Evolutionary conservation across 2,113 vertebrate genomes (phyloP).

Genomic region (Polypterus bichir): DNA sequence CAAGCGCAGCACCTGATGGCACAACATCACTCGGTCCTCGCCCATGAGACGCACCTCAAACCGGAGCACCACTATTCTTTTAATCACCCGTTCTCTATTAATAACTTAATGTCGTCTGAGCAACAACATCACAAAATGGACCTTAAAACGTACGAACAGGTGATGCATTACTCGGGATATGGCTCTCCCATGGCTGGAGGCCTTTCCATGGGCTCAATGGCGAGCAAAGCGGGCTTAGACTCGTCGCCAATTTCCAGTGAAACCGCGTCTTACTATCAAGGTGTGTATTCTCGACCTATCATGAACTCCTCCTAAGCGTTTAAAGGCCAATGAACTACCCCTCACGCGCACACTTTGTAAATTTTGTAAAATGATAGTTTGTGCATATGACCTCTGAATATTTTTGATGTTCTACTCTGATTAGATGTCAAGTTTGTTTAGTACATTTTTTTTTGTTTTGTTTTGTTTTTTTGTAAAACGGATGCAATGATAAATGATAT

Average conservation of each 20-base stretch:
- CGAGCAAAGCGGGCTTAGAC: slow-evolving; percentile 83
- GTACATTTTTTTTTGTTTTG: slow-evolving; percentile 25
- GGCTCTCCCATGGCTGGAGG: slow-evolving; percentile 83
- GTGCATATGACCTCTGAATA: slow-evolving; percentile 49
- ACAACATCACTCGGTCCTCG: slow-evolving; percentile 70
- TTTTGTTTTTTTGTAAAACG: slow-evolving; percentile 49
- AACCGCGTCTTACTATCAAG: slow-evolving; percentile 83
- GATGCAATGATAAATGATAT: slow-evolving; percentile 39
- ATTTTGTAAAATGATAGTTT: slow-evolving; percentile 56
- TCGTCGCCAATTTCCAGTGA: slow-evolving; percentile 73
- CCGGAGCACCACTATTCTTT: slow-evolving; percentile 96
- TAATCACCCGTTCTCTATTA: slow-evolving; percentile 97
- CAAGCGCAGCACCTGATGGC: slow-evolving; percentile 75
- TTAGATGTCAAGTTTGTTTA: slow-evolving; percentile 62
- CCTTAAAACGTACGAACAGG: slow-evolving; percentile 96
- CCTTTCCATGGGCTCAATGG: slow-evolving; percentile 84
- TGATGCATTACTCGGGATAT: slow-evolving; percentile 94
- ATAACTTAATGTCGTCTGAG: slow-evolving; percentile 94
- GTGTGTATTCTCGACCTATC: slow-evolving; percentile 91
- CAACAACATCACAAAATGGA: slow-evolving; percentile 98
- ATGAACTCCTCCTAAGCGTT: slow-evolving; percentile 91
- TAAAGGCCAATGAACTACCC: slow-evolving; percentile 29
- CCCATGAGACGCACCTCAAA: slow-evolving; percentile 88
- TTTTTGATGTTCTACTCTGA: slow-evolving; percentile 52
- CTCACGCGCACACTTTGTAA: slow-evolving; percentile 39